phyloP scores from a whole-genome alignment of 1,140 invertebrate genomes.

The Dysdera silvatica region DNA sequence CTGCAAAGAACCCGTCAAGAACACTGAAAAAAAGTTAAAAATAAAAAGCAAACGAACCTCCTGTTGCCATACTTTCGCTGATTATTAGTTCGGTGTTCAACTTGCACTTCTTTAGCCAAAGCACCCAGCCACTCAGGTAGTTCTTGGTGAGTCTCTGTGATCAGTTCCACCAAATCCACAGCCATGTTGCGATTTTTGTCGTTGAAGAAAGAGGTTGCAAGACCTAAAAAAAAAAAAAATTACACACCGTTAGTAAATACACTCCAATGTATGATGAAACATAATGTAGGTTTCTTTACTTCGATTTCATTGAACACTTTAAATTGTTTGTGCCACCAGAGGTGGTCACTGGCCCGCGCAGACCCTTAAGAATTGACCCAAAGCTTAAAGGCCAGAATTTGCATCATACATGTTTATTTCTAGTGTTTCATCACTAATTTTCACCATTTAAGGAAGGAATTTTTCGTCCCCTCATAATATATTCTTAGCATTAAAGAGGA shows the following conservation, averaged over 20 bases:
- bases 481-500: too few relatives aligned
- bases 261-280: too few relatives aligned
- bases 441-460: too few relatives aligned
- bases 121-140: slow-evolving; percentile 73
- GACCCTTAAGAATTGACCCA: too few relatives aligned
- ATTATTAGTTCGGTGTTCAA: slow-evolving; percentile 29
- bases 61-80: slow-evolving; percentile 31
- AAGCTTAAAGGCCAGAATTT: too few relatives aligned
- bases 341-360: too few relatives aligned
- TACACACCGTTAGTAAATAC: not conserved
- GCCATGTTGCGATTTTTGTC: slow-evolving; percentile 94
- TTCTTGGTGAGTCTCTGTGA: slow-evolving; percentile 96
- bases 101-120: slow-evolving; percentile 47
- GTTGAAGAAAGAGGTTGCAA: slow-evolving; percentile 98
- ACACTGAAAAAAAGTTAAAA: not conserved
- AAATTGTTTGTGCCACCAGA: too few relatives aligned
- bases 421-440: too few relatives aligned
- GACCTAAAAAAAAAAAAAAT: slow-evolving; percentile 45
- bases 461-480: too few relatives aligned
- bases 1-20: not conserved
- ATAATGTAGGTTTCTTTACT: too few relatives aligned
- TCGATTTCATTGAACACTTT: too few relatives aligned
- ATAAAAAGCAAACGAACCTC: slow-evolving; percentile 8
- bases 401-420: too few relatives aligned
- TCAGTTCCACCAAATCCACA: slow-evolving; percentile 80